Evolutionary conservation across 2,888 invertebrate species (phyloP).

Genomic region (Latrodectus elegans): DNA sequence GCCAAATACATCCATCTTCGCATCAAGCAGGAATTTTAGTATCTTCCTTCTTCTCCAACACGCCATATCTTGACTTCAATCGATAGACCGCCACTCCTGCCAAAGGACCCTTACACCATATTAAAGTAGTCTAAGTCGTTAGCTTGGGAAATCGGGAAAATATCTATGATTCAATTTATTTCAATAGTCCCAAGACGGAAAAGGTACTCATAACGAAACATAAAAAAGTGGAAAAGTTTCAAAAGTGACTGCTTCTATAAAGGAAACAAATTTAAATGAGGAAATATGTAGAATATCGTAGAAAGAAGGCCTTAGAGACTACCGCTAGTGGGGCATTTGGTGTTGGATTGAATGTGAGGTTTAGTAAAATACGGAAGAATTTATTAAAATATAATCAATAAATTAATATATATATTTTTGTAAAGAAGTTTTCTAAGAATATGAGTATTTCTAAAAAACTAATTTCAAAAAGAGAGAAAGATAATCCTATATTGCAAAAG

Average conservation of each 20-base stretch:
- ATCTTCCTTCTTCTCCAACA: slow-evolving; percentile 12
- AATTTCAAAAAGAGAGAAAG: too few species aligned
- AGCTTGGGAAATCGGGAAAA: slow-evolving; percentile 42
- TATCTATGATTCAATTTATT: slow-evolving; percentile 60
- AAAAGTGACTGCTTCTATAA: slow-evolving; percentile 14
- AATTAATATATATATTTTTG: too few species aligned
- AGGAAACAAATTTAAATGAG: slow-evolving; percentile 52
- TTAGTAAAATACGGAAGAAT: too few species aligned
- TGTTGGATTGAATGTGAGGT: too few species aligned
- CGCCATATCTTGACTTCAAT: slow-evolving; percentile 11
- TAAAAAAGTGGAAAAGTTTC: slow-evolving; percentile 6
- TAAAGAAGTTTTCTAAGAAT: too few species aligned
- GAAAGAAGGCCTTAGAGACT: too few species aligned
- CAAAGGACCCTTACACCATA: slow-evolving; percentile 6
- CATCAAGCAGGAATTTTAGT: slow-evolving; percentile 41
- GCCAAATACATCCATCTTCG: slow-evolving; percentile 36
- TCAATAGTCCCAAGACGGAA: slow-evolving; percentile 45
- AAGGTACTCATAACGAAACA: slow-evolving; percentile 6
- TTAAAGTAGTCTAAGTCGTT: slow-evolving; percentile 51
- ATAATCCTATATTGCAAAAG: too few species aligned
- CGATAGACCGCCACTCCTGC: neutral
- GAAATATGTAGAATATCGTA: neutral
- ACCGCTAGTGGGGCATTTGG: too few species aligned
- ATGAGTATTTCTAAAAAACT: too few species aligned
- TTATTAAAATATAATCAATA: too few species aligned